phyloP scores from a whole-genome alignment of 1,140 invertebrate genomes.

The Chrysomallon squamiferum region DNA sequence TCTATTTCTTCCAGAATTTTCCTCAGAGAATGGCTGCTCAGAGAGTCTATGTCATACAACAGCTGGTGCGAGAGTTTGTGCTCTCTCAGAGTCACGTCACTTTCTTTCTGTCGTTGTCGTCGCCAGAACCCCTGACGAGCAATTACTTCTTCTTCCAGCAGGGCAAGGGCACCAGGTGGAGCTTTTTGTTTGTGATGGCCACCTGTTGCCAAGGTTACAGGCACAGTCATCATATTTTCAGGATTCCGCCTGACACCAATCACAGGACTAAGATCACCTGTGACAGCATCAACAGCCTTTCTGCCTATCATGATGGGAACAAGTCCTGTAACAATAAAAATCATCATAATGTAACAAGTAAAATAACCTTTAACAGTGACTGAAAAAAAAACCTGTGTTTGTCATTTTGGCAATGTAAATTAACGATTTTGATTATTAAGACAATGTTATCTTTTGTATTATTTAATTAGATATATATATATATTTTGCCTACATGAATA shows the following conservation, averaged over 20 bases:
- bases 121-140: constrained; percentile 54
- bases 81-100: constrained; percentile 48
- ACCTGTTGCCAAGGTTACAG: constrained; percentile 52
- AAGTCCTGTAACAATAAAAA: constrained; percentile 34
- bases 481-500: too few relatives aligned
- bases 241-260: constrained; percentile 51
- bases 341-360: not conserved
- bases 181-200: constrained; percentile 50
- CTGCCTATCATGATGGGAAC: constrained; percentile 54
- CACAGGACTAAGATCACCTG: constrained; percentile 57
- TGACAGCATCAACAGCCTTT: constrained; percentile 55
- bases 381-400: too few relatives aligned
- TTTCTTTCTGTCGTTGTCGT: constrained; percentile 48
- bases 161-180: constrained; percentile 54
- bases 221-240: constrained; percentile 50
- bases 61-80: constrained; percentile 43
- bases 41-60: constrained; percentile 35
- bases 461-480: too few relatives aligned
- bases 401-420: too few relatives aligned
- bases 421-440: too few relatives aligned
- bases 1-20: constrained; percentile 44
- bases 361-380: too few relatives aligned
- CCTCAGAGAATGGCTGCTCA: constrained; percentile 35
- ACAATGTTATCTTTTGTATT: too few relatives aligned
- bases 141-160: constrained; percentile 58